phyloP scores from a whole-genome alignment of 2,888 invertebrate species.

The Ophion slaviceki region DNA sequence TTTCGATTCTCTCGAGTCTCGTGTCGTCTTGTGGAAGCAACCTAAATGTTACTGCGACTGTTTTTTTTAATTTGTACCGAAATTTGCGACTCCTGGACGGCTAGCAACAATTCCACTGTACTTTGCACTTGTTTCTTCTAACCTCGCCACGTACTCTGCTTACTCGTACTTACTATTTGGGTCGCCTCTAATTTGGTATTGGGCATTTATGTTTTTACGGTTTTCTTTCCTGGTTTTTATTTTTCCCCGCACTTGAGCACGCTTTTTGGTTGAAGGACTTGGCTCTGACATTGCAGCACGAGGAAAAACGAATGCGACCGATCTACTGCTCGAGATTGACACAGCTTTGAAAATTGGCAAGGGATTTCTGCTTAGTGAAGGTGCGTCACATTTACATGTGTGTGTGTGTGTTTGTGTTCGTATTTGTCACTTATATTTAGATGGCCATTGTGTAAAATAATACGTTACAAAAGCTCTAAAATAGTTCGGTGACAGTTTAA shows the following conservation, averaged over 20 bases:
- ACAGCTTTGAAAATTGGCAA: constrained; percentile 85
- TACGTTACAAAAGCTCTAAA: background rate
- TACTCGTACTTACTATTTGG: constrained; percentile 6
- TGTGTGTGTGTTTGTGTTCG: constrained; percentile 13
- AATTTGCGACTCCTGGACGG: background rate
- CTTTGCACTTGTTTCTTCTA: background rate
- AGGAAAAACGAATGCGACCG: constrained; percentile 73
- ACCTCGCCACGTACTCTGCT: background rate
- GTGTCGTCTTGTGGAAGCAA: background rate
- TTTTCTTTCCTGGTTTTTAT: constrained; percentile 43
- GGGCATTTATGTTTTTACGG: constrained; percentile 43
- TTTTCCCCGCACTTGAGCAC: constrained; percentile 70
- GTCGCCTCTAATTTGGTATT: constrained; percentile 24
- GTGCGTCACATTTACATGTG: constrained; percentile 76
- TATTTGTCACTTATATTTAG: background rate
- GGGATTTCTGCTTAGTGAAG: constrained; percentile 87
- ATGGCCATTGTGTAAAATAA: background rate
- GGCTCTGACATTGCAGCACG: constrained; percentile 72
- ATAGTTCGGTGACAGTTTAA: background rate
- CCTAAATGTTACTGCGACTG: background rate
- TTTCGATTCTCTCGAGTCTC: background rate
- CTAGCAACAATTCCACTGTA: background rate
- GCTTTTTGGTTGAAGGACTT: constrained; percentile 76
- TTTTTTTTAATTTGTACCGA: background rate
- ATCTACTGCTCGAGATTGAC: constrained; percentile 88